Conservation (phyloP, 2,888 invertebrate genomes). For the Rhogogaster chlorosoma region DNA sequence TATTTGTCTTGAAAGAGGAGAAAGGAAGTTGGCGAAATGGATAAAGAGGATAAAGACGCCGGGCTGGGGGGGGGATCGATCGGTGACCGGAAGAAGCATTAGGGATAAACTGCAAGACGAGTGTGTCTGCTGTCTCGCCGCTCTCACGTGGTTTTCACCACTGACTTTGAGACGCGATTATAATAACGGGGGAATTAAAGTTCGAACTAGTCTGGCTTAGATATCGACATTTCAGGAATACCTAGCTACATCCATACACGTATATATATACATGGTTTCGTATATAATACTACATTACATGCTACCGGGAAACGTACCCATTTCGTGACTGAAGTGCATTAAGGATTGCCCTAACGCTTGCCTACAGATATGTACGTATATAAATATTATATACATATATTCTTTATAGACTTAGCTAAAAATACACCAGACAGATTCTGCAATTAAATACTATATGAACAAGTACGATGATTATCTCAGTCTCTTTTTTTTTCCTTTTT, state of each 20-base stretch:
- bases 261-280: not conserved
- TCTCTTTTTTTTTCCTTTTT: no score
- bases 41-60: not conserved
- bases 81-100: not conserved
- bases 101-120: not conserved
- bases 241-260: not conserved
- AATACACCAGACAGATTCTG: slow-evolving; percentile 3
- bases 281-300: not conserved
- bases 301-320: slow-evolving; percentile 13
- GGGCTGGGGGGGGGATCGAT: not conserved
- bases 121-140: not conserved
- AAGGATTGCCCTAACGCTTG: not conserved
- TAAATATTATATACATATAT: not conserved
- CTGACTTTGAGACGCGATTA: slow-evolving; percentile 9
- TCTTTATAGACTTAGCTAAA: not conserved
- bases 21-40: not conserved
- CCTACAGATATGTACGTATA: not conserved
- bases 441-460: not conserved
- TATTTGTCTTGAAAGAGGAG: not conserved
- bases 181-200: not conserved
- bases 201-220: not conserved
- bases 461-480: no score
- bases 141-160: not conserved
- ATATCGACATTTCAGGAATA: slow-evolving; percentile 27
- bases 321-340: slow-evolving; percentile 37